These are phyloP conservation scores for Nannoperca obscura DNA, from an alignment of 2,797 vertebrate genomes.

Conservation along the genomic window DNA sequence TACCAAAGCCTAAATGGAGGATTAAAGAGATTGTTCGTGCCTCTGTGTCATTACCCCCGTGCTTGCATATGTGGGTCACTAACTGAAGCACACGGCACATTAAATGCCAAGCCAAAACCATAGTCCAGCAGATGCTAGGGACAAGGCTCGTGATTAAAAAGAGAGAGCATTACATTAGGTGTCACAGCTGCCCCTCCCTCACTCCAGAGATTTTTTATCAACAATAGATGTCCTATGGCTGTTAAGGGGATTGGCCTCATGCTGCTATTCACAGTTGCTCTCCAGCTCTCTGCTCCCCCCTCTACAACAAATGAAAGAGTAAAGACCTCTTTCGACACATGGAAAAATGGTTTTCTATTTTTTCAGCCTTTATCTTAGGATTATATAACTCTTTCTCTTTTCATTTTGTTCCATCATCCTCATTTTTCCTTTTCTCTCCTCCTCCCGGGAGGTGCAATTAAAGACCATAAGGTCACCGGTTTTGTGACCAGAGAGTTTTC, in stretches of 20 bases:
- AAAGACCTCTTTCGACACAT: constrained; percentile 39
- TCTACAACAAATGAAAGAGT: constrained; percentile 44
- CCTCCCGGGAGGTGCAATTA: constrained; percentile 76
- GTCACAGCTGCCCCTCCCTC: constrained; percentile 55
- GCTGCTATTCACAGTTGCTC: constrained; percentile 61
- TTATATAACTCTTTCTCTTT: constrained; percentile 52
- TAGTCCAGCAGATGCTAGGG: constrained; percentile 58
- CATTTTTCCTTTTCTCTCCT: constrained; percentile 16
- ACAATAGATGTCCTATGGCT: constrained; percentile 71
- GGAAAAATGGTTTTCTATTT: constrained; percentile 32
- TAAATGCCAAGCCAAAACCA: constrained; percentile 49
- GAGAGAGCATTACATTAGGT: constrained; percentile 58
- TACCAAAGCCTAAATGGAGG: constrained; percentile 57
- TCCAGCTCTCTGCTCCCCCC: constrained; percentile 30
- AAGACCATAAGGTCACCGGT: constrained; percentile 66
- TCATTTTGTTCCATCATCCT: constrained; percentile 27
- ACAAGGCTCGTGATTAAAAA: constrained; percentile 52
- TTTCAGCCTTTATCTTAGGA: constrained; percentile 33
- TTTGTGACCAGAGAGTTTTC: constrained; percentile 54
- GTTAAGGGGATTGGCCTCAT: constrained; percentile 72
- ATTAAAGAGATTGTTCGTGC: constrained; percentile 69
- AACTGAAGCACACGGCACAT: constrained; percentile 51
- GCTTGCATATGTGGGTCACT: constrained; percentile 75
- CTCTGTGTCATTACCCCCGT: constrained; percentile 63
- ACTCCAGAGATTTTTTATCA: constrained; percentile 59